Percentiles rank a stretch among this genome's conserved stretches.
phyloP scores from a whole-genome alignment of 2,888 invertebrate species.

The Eledona agricola region DNA sequence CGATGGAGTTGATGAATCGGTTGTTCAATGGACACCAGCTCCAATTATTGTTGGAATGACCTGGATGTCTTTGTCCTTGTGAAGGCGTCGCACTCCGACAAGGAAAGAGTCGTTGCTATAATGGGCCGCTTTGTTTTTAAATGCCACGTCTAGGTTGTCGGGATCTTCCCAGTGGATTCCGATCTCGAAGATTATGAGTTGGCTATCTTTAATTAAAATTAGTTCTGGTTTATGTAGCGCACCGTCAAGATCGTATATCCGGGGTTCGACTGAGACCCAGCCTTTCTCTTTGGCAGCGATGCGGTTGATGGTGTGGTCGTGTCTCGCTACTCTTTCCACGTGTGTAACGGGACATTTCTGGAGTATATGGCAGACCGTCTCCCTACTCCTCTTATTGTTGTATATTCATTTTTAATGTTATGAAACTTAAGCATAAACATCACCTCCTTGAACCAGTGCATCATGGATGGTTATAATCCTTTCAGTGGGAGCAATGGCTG shows the following conservation, averaged over 20 bases:
- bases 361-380: constrained; percentile 40
- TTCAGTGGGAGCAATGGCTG: too few relatives aligned
- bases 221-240: neutral
- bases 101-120: too few relatives aligned
- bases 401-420: too few relatives aligned
- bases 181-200: neutral
- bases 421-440: too few relatives aligned
- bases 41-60: too few relatives aligned
- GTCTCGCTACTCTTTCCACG: constrained; percentile 30
- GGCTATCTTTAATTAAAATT: neutral
- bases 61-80: too few relatives aligned
- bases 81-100: too few relatives aligned
- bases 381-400: too few relatives aligned
- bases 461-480: too few relatives aligned
- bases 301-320: constrained; percentile 33
- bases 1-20: too few relatives aligned
- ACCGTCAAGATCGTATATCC: neutral
- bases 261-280: neutral
- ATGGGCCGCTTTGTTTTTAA: neutral
- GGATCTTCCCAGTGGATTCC: constrained; percentile 1
- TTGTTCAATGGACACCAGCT: too few relatives aligned
- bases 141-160: neutral
- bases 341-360: constrained; percentile 42
- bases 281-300: neutral
- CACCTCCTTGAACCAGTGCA: too few relatives aligned